Conservation (phyloP, 2,797 vertebrate genomes). For the Acanthornis magna region DNA sequence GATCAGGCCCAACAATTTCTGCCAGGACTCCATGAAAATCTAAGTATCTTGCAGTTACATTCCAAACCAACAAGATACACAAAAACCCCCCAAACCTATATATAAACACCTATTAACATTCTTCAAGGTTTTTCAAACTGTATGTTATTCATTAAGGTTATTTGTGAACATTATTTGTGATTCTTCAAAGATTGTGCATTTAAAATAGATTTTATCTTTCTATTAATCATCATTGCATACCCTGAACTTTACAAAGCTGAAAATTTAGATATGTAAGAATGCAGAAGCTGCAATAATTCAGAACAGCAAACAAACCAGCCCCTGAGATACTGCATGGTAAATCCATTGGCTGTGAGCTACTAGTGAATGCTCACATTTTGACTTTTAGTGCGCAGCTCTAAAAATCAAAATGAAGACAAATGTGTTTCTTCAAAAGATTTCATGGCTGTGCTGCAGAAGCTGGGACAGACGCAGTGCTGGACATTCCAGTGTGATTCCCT, state of each 20-base stretch:
- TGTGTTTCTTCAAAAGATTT: background rate
- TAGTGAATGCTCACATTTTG: background rate
- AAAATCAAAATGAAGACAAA: background rate
- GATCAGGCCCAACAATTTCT: background rate
- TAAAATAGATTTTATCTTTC: background rate
- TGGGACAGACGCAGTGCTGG: background rate
- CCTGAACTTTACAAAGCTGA: background rate
- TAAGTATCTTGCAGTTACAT: background rate
- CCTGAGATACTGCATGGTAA: background rate
- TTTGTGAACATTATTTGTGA: background rate
- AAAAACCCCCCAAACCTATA: background rate
- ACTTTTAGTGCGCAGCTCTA: background rate
- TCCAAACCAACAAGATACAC: background rate
- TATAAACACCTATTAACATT: background rate
- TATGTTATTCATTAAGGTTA: background rate
- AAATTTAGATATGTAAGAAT: background rate
- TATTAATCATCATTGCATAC: background rate
- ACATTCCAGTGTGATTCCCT: background rate
- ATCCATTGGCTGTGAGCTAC: background rate
- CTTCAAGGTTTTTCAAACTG: background rate
- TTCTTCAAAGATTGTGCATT: background rate
- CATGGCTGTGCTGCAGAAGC: background rate
- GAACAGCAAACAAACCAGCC: background rate
- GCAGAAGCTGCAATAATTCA: background rate
- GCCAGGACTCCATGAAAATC: background rate